Percentiles rank a stretch among this genome's conserved stretches.
These are phyloP conservation scores for Eurystomus gularis DNA, from an alignment of 2,113 vertebrate species.

Conservation along the genomic window DNA sequence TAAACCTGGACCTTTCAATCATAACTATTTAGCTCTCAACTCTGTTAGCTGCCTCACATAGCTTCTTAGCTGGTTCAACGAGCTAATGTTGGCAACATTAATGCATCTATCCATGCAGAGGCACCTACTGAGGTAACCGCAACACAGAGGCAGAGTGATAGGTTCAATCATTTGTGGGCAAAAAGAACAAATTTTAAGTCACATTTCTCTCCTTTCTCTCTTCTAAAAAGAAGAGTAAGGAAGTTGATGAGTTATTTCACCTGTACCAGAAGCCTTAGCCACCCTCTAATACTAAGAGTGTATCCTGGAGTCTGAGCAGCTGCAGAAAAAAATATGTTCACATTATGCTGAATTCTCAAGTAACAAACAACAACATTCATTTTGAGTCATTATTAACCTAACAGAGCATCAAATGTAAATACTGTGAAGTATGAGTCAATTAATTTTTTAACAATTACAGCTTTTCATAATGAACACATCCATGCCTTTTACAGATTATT, in stretches of 20 bases:
- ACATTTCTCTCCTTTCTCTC: not conserved
- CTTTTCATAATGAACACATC: not conserved
- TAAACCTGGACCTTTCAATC: not conserved
- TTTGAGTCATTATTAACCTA: conserved; percentile 24
- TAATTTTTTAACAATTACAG: conserved; percentile 7
- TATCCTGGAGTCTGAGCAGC: not conserved
- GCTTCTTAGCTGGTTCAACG: not conserved
- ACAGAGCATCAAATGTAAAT: conserved; percentile 18
- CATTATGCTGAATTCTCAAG: not conserved
- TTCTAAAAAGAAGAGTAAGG: not conserved
- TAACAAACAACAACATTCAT: not conserved
- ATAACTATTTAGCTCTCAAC: not conserved
- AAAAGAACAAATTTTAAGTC: not conserved
- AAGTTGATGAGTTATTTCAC: not conserved
- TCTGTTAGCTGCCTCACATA: not conserved
- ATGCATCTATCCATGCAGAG: fast-evolving
- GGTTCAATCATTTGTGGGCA: not conserved
- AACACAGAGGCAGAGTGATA: not conserved
- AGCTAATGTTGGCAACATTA: not conserved
- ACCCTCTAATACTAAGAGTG: not conserved
- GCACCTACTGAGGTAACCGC: not conserved
- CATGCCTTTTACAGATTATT: not conserved
- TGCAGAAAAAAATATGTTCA: not conserved
- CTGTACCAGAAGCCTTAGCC: not conserved
- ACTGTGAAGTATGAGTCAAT: not conserved